A percentile compares a stretch with the other conserved stretches of the same genome.
phyloP scores from a whole-genome alignment of 2,797 vertebrate species.

The Crenuchus spilurus region DNA sequence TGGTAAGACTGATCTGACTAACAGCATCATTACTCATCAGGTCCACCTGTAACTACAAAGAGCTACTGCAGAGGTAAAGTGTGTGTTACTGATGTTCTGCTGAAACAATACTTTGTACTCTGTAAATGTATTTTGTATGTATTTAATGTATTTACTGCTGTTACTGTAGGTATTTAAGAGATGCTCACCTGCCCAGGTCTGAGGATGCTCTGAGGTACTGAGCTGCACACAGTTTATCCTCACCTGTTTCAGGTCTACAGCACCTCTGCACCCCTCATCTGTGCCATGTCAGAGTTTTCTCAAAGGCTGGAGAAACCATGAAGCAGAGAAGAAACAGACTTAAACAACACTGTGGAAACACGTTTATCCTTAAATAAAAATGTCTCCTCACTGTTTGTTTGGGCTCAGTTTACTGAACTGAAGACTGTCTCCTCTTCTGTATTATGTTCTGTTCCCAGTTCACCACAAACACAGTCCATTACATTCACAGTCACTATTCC shows the following conservation, averaged over 20 bases:
- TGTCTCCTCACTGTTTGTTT: not conserved
- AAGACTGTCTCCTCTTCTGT: no score
- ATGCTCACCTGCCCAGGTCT: not conserved
- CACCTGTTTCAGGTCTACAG: no score
- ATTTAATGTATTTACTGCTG: not conserved
- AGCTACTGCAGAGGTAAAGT: no score
- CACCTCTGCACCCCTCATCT: no score
- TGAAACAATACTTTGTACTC: not conserved
- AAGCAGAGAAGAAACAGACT: not conserved
- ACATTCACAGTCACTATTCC: not conserved
- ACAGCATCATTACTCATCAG: no score
- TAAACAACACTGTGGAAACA: not conserved
- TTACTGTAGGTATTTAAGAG: not conserved
- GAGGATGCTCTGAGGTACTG: not conserved
- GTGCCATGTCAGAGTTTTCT: no score
- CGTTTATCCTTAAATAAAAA: not conserved
- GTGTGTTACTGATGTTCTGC: no score
- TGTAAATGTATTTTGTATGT: not conserved
- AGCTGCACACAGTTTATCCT: not conserved
- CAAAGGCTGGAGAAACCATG: no score
- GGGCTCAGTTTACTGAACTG: no score
- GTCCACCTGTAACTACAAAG: no score
- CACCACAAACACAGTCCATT: not conserved
- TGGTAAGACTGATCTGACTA: no score
- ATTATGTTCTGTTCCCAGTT: no score